Conservation (phyloP, 2,113 vertebrate genomes). For the Heterocephalus glaber region DNA sequence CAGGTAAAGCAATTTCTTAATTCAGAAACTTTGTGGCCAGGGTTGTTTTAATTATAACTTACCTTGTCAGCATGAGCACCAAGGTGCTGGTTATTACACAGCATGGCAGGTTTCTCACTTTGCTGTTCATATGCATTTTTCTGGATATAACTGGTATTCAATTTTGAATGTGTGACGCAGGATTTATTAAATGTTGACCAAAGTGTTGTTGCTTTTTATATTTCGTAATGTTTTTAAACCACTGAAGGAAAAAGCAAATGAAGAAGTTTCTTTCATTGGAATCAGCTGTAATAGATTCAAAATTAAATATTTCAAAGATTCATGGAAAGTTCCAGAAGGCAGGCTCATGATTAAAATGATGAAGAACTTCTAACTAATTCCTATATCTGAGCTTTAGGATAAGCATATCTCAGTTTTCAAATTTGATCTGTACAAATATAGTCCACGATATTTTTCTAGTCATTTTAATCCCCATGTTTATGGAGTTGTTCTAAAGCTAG, state of each 20-base stretch:
- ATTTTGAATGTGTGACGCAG: slow-evolving; percentile 36
- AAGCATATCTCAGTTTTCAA: neutral
- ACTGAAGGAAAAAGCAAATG: neutral
- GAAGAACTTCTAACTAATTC: neutral
- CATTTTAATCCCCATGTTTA: neutral
- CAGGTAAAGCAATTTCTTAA: neutral
- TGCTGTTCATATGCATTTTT: neutral
- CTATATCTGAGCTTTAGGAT: neutral
- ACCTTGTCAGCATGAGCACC: neutral
- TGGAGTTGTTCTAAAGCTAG: neutral
- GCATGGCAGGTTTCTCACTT: neutral
- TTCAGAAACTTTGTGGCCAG: neutral
- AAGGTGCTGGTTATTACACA: neutral
- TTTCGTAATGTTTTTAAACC: slow-evolving; percentile 45
- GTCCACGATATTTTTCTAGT: neutral
- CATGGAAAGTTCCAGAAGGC: slow-evolving; percentile 31
- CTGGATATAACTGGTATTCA: neutral
- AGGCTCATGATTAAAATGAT: neutral
- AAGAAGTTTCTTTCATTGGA: slow-evolving; percentile 25
- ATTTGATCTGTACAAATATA: neutral
- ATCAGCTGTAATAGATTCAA: slow-evolving; percentile 1
- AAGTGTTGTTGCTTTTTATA: neutral
- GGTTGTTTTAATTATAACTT: neutral
- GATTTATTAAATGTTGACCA: slow-evolving; percentile 21
- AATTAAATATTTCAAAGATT: slow-evolving; percentile 55